Base-by-base conservation (phyloP, 2,113 vertebrate species). In the Hemibagrus wyckioides region DNA sequence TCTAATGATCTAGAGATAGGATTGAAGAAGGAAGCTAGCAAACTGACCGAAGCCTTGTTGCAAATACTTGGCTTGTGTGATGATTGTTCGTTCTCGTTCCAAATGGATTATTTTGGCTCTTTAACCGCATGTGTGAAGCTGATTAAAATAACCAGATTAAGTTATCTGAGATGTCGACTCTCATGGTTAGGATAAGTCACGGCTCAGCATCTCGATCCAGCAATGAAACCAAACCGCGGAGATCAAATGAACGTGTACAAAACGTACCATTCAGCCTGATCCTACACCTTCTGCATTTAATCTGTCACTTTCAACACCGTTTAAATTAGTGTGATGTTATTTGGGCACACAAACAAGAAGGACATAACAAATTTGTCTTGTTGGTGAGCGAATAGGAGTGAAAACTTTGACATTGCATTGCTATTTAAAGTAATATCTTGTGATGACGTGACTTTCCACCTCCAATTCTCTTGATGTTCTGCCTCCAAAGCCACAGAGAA, bases 1-100 rank as follows among this genome's bases (percentile, higher is more conserved):
- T 92, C 89, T 30, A 30, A 21, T 7, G 15, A 79, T 79, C 69
- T 80, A 77, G 83, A 77, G 82, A 91, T 88, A 36, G 73, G 89
- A 50, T 14, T 21, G 54, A 79, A 33, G n/a, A 9, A 54, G 76
- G 50, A 80, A 0, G 41, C 48, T 30, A 52, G 14, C 9, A 52
- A 77, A 77, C 28, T 5, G 41, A 52, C 44, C 28, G 1, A 28
- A 23, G 41, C 23, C 11, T 3, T 28, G 13, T 50, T 76, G 25
- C 41, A 52, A 77, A 77, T n/a, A 52, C 44, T n/a, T 30, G 61
- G 33, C 17, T 71, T 71, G 10, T 36, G 21, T 13, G 3, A 73
- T 10, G 9, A 41, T 39, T 41, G n/a, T 67, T 67, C 7, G 21
- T 39, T 71, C 36, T 41, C 36, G 9, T 71, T 71, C 33, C 67